Base-by-base conservation (phyloP, 2,797 vertebrate species). In the Ctenochaetus hawaiiensis region DNA sequence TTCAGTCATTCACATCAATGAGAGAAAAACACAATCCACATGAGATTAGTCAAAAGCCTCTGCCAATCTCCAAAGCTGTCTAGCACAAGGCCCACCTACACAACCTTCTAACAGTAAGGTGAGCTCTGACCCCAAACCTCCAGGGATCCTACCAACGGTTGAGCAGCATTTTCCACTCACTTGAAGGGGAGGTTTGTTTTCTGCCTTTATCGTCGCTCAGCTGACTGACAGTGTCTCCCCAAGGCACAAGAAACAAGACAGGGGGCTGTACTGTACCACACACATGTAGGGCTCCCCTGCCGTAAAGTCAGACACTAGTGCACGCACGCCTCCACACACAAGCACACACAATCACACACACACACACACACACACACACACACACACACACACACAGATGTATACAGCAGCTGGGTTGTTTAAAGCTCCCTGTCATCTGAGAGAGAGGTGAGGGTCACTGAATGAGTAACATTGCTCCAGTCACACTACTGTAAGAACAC, bases 371-470 rank as follows among this genome's bases (percentile, higher is more conserved):
- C 75, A 39, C 54, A 64, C 64, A 76, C 51, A 69, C 52, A 47
- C 73, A 62, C 58, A 68, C 26, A 69, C 48, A 60, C 47, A 59
- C 34, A 68, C 20, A 41, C 41, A 34, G 12, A 43, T 17, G 14
- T 17, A 45, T 45, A 83, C 80, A 89, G 88, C 95, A 96, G 94
- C 94, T 96, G 95, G 93, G 89, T 92, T 77, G 92, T 96, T 96
- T 94, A 96, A 96, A 95, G 86, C 89, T 91, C 89, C 91, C 91
- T 93, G 94, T 95, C 94, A 95, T 93, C 94, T 91, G 85, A 93
- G 81, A 84, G 74, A 94, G 74, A 84, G 91, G 92, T 94, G 89
- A 96, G 94, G 93, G 94, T 96, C 94, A 96, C 87, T 92, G 90
- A 94, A 93, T 93, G 93, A 94, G 92, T 95, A 95, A 95, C 93